Conservation (phyloP, 2,113 vertebrate genomes). For the Danionella cerebrum region DNA sequence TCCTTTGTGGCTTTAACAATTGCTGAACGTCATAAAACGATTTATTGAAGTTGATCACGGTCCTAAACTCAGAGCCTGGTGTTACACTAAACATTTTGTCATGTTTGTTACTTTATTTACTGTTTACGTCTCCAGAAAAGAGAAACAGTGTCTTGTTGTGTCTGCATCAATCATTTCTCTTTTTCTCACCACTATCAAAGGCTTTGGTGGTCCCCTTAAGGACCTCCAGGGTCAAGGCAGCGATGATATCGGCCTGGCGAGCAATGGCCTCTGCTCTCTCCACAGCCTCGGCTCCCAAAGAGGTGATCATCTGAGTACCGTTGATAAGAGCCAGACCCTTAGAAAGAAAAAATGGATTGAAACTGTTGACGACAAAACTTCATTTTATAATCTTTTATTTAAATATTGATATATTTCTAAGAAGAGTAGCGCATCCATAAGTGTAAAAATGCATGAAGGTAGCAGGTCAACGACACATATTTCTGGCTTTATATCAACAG, state of each 20-base stretch:
- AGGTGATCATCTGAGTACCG: conserved; percentile 98
- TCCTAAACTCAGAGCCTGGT: no score
- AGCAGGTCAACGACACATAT: conserved; percentile 17
- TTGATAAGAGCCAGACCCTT: conserved; percentile 96
- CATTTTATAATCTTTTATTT: no score
- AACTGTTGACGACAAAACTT: no score
- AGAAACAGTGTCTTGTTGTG: neutral
- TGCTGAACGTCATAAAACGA: no score
- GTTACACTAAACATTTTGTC: neutral
- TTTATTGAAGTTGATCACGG: no score
- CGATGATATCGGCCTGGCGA: conserved; percentile 88
- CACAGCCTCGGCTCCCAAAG: conserved; percentile 89
- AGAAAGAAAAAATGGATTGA: neutral
- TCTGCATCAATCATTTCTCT: neutral
- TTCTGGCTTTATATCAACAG: conserved; percentile 17
- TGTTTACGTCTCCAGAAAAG: neutral
- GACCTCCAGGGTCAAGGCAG: conserved; percentile 91
- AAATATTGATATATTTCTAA: neutral
- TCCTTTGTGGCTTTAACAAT: no score
- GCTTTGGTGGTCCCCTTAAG: conserved; percentile 95
- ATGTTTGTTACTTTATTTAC: neutral
- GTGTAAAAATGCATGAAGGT: neutral
- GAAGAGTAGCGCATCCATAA: neutral
- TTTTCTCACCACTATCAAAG: conserved; percentile 84
- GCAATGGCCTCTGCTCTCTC: conserved; percentile 86